Evolutionary conservation across 2,113 vertebrate genomes (phyloP).

Genomic region (Podilymbus podiceps): DNA sequence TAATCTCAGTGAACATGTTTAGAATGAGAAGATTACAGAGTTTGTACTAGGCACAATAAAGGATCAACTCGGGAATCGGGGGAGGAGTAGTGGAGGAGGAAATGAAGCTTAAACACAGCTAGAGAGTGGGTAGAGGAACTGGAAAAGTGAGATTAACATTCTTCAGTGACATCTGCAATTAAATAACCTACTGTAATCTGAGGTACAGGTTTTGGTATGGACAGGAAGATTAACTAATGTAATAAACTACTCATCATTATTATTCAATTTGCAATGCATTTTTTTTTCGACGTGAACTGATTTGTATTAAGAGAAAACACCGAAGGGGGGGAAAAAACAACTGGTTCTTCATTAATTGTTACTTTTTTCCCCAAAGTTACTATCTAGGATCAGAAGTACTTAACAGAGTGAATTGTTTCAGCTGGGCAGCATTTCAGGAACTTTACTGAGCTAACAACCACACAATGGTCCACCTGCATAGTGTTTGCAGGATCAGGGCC

Average conservation of each 20-base stretch:
- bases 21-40: slow-evolving; percentile 4
- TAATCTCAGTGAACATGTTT: neutral
- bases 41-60: slow-evolving; percentile 5
- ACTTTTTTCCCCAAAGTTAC: neutral
- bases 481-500: neutral
- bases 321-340: neutral
- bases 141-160: slow-evolving; percentile 11
- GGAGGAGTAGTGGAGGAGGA: neutral
- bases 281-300: neutral
- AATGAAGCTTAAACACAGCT: neutral
- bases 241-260: neutral
- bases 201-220: neutral
- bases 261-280: neutral
- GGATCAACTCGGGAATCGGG: neutral
- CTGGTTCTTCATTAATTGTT: neutral
- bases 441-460: neutral
- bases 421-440: neutral
- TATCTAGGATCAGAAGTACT: neutral
- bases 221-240: neutral
- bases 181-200: neutral
- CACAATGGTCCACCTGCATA: neutral
- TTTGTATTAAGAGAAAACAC: neutral
- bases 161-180: neutral
- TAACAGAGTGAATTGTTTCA: neutral
- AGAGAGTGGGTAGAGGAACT: neutral